Percentiles rank a stretch among this genome's conserved stretches.
These are phyloP conservation scores for Rostratula benghalensis DNA, from an alignment of 2,113 vertebrate species.

Conservation along the genomic window DNA sequence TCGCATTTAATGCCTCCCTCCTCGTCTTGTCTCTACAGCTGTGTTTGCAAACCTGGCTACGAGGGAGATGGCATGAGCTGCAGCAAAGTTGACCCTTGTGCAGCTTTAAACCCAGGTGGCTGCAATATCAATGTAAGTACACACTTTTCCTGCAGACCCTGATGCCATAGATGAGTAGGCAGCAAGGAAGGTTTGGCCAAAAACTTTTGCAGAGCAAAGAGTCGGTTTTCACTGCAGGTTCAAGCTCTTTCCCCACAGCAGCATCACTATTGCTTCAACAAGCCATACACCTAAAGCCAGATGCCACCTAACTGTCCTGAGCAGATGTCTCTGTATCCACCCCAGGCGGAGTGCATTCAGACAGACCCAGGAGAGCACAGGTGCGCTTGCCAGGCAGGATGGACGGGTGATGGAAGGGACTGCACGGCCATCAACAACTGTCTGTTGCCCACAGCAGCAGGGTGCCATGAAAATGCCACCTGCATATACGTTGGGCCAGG, in stretches of 20 bases:
- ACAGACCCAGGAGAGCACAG: conserved; percentile 62
- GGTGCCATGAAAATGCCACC: conserved; percentile 85
- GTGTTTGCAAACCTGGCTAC: conserved; percentile 88
- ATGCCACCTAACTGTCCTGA: not conserved
- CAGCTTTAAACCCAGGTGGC: conserved; percentile 62
- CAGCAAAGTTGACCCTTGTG: conserved; percentile 81
- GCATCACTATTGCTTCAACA: rapidly evolving
- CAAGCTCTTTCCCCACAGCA: not conserved
- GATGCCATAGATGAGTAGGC: not conserved
- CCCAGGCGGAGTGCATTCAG: conserved; percentile 87
- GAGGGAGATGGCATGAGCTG: conserved; percentile 86
- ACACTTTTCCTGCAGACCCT: not conserved
- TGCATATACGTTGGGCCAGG: conserved; percentile 88
- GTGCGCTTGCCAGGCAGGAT: conserved; percentile 87
- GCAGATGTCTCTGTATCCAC: not conserved
- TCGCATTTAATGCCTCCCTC: not conserved
- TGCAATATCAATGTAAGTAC: conserved; percentile 85
- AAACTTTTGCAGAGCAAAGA: not conserved
- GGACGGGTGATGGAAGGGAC: conserved; percentile 84
- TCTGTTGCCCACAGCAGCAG: conserved; percentile 56
- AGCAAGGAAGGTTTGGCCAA: not conserved
- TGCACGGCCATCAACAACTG: conserved; percentile 90
- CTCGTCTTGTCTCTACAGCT: conserved; percentile 71
- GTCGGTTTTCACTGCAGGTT: not conserved
- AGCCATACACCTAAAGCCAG: not conserved